phyloP scores from a whole-genome alignment of 1,140 invertebrate species.

The Ostrea edulis region DNA sequence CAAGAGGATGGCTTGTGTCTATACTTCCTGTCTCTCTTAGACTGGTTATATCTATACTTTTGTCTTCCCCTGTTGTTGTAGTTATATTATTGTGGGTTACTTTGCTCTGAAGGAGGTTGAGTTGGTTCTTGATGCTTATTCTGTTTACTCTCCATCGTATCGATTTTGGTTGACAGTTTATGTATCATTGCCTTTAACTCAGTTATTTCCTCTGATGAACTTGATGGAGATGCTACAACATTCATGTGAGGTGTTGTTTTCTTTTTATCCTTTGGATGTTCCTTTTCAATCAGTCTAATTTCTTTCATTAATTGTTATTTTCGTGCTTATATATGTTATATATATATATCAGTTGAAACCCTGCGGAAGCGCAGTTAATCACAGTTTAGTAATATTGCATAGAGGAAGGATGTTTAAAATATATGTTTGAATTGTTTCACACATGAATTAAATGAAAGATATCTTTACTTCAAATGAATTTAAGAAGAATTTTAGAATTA shows the following conservation, averaged over 20 bases:
- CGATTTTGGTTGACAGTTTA: neutral
- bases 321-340: no score
- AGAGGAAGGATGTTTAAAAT: no score
- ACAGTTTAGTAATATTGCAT: no score
- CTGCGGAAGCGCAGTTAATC: no score
- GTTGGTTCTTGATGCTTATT: neutral
- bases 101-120: no score
- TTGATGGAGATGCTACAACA: neutral
- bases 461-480: no score
- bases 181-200: slow-evolving; percentile 18
- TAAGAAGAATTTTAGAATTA: no score
- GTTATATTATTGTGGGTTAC: neutral
- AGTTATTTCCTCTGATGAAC: neutral
- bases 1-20: neutral
- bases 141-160: neutral
- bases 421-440: no score
- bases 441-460: no score
- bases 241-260: neutral
- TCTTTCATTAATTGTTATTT: neutral
- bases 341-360: no score
- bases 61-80: neutral
- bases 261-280: neutral
- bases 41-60: neutral
- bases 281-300: slow-evolving; percentile 28
- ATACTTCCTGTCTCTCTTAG: neutral